These are phyloP conservation scores for Habrosyne pyritoides DNA, from an alignment of 2,888 invertebrate species.

Conservation along the genomic window DNA sequence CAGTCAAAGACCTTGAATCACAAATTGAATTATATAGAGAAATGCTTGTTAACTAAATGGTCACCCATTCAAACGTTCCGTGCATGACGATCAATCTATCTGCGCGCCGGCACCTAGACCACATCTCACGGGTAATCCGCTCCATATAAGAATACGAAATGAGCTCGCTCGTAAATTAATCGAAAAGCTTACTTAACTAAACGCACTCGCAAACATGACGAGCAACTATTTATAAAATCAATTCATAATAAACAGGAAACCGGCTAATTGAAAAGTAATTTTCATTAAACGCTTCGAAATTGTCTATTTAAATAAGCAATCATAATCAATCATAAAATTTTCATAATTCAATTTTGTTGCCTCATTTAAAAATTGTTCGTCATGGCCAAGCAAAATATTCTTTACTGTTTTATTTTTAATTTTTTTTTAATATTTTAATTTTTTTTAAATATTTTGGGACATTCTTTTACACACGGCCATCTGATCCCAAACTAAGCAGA, in stretches of 20 bases:
- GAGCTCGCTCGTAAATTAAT: background rate
- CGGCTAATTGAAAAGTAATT: constrained; percentile 40
- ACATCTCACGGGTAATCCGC: background rate
- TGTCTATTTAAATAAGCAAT: constrained; percentile 41
- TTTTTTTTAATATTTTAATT: too few relatives aligned
- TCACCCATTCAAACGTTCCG: background rate
- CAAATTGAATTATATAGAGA: background rate
- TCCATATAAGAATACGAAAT: constrained; percentile 1
- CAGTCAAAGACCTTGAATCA: background rate
- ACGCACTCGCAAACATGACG: constrained; percentile 28
- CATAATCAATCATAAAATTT: constrained; percentile 46
- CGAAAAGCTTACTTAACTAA: constrained; percentile 23
- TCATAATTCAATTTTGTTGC: constrained; percentile 39
- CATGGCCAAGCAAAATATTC: constrained; percentile 39
- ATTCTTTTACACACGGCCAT: too few relatives aligned
- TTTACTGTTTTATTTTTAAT: constrained; percentile 17
- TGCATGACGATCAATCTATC: constrained; percentile 3
- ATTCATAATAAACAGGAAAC: constrained; percentile 29
- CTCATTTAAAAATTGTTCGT: constrained; percentile 24
- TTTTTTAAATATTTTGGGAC: too few relatives aligned
- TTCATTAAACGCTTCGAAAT: constrained; percentile 36
- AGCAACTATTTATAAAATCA: constrained; percentile 26
- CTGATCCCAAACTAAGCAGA: too few relatives aligned
- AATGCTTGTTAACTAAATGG: constrained; percentile 4
- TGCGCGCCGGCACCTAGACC: background rate